Evolutionary conservation across 2,888 invertebrate species (phyloP).

Genomic region (Gymnosoma rotundatum): DNA sequence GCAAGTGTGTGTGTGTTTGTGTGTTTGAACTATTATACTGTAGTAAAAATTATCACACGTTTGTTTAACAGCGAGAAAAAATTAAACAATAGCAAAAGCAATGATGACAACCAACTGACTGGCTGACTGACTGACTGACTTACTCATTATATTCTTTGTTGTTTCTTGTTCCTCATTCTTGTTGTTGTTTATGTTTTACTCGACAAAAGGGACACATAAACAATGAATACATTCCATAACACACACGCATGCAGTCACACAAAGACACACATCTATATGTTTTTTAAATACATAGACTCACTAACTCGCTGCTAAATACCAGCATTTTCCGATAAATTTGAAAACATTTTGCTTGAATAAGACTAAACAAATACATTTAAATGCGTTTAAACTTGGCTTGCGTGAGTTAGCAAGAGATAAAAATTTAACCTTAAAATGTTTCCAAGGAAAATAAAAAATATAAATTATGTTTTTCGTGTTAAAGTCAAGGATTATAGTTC

Average conservation of each 20-base stretch:
- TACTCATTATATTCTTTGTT: slow-evolving; percentile 62
- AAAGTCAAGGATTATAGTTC: slow-evolving; percentile 66
- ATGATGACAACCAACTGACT: slow-evolving; percentile 38
- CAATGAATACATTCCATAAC: slow-evolving; percentile 22
- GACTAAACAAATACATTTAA: not conserved
- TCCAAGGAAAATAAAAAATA: slow-evolving; percentile 63
- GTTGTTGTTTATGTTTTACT: slow-evolving; percentile 50
- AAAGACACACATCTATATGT: not conserved
- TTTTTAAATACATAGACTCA: not conserved
- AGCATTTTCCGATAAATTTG: slow-evolving; percentile 23
- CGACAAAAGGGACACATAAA: slow-evolving; percentile 35
- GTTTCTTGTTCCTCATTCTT: slow-evolving; percentile 13
- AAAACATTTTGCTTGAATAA: slow-evolving; percentile 10
- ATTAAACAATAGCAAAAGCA: slow-evolving; percentile 14
- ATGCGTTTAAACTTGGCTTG: not conserved
- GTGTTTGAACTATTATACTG: slow-evolving; percentile 9
- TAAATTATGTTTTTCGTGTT: slow-evolving; percentile 70
- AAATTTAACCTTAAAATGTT: slow-evolving; percentile 68
- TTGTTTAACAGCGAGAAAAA: slow-evolving; percentile 37
- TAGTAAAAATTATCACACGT: slow-evolving; percentile 61
- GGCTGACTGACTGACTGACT: no score
- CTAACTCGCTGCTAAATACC: not conserved
- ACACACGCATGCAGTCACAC: slow-evolving; percentile 9
- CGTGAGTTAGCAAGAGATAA: slow-evolving; percentile 6
- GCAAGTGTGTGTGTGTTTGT: not conserved